Conservation (phyloP, 2,113 vertebrate genomes). For the Pantherophis guttatus region DNA sequence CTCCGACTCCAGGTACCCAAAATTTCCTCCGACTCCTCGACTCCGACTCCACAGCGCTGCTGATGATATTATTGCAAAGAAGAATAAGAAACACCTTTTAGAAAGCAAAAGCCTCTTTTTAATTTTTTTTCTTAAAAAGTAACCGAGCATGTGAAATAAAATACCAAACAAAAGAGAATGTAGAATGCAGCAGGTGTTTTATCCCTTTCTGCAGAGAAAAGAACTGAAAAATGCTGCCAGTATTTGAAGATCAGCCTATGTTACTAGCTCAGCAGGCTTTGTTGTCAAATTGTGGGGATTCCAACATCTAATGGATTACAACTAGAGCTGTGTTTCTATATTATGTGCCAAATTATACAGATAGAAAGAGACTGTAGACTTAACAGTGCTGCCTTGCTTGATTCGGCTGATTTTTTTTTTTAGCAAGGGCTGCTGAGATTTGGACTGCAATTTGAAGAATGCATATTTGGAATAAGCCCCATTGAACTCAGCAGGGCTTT, state of each 20-base stretch:
- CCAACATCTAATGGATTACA: constrained; percentile 32
- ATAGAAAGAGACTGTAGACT: not conserved
- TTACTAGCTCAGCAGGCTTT: constrained; percentile 20
- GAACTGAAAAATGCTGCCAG: constrained; percentile 11
- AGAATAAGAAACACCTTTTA: not conserved
- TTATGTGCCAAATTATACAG: constrained; percentile 19
- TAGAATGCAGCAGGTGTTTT: not conserved
- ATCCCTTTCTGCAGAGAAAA: not conserved
- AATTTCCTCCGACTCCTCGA: too few species aligned
- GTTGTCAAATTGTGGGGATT: constrained; percentile 29
- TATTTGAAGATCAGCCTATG: constrained; percentile 15
- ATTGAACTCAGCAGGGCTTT: not conserved
- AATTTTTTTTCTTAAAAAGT: not conserved
- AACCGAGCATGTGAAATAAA: not conserved
- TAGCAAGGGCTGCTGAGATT: not conserved
- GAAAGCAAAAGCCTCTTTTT: not conserved
- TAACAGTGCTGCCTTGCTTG: not conserved
- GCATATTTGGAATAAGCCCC: not conserved
- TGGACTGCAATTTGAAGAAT: not conserved
- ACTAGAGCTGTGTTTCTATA: constrained; percentile 12
- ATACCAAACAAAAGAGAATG: not conserved
- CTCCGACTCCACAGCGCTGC: not conserved
- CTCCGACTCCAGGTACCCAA: too few species aligned
- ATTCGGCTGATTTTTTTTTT: not conserved
- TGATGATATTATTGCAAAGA: not conserved